Percentiles rank a stretch among this genome's conserved stretches.
These are phyloP conservation scores for Perizoma affinitatum DNA, from an alignment of 2,888 invertebrate species.

Conservation along the genomic window DNA sequence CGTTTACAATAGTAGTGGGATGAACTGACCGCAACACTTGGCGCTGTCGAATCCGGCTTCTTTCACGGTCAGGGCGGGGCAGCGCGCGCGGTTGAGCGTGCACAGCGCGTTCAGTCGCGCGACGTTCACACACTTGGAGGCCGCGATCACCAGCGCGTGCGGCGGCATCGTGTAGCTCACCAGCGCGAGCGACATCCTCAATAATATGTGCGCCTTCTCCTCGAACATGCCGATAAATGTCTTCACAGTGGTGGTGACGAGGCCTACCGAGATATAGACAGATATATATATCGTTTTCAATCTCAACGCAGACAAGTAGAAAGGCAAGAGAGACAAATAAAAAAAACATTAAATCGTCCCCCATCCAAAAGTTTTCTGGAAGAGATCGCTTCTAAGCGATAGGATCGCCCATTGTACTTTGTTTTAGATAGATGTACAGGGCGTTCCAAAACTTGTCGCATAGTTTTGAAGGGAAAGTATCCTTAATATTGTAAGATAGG, in stretches of 20 bases:
- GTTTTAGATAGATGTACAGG: no score
- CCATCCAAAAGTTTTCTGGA: no score
- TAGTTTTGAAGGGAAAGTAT: no score
- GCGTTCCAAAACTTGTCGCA: no score
- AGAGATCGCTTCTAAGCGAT: no score
- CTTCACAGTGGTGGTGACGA: slow-evolving; percentile 21
- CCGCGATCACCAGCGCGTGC: slow-evolving; percentile 48
- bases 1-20: not conserved
- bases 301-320: no score
- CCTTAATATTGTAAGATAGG: no score
- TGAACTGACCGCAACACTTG: slow-evolving; percentile 55
- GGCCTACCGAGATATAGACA: slow-evolving; percentile 11
- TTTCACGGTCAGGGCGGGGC: slow-evolving; percentile 41
- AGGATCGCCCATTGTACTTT: no score
- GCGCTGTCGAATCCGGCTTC: slow-evolving; percentile 39
- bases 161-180: slow-evolving; percentile 45
- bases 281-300: no score
- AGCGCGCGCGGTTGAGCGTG: slow-evolving; percentile 39
- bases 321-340: no score
- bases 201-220: not conserved
- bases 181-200: slow-evolving; percentile 24
- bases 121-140: slow-evolving; percentile 32
- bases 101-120: slow-evolving; percentile 57
- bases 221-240: not conserved
- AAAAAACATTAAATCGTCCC: no score